Base-by-base conservation (phyloP, 2,888 invertebrate genomes). In the Megastigmus dorsalis region DNA sequence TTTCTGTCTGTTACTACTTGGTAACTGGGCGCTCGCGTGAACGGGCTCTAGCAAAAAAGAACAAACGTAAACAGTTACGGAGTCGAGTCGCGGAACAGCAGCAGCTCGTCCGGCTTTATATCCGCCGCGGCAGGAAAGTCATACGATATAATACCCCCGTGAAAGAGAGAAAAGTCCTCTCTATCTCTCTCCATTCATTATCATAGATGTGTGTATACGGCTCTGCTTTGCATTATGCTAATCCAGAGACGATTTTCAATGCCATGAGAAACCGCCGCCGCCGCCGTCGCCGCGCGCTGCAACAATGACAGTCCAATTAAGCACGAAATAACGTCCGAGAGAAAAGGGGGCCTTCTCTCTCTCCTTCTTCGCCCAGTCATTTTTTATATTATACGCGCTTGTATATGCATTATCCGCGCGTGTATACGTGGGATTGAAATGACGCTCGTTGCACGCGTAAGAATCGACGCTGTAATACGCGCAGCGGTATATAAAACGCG, bases 261-360 rank as follows among this genome's bases (percentile, higher is more conserved):
- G 74, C 63, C 74, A 63, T 74, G 74, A 63, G 74, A 74, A 74
- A 48, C 15, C 28, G n/a, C 36, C 9, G 26, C 33, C 15, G 6
- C n/a, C n/a, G n/a, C n/a, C n/a, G n/a, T n/a, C n/a, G n/a, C n/a
- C n/a, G n/a, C n/a, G n/a, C n/a, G n/a, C n/a, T n/a, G 52, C 62
- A 57, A 74, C 68, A 74, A 74, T 74, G 74, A 68, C 68, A 74
- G 45, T 73, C 73, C 67, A 73, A 73, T 67, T 73, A 67, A 73
- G 54, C 52, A 10, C 23, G 70, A 26, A 63, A 71, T 62, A 52
- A 50, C 50, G 41, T 62, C 57, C 38, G 48, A 48, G 26, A 28
- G n/a, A n/a, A n/a, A 28, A n/a, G 26, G 48, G 26, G 68, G 9
- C n/a, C 43, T 18, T 43, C 30, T 20, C 50, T n/a, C n/a, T n/a